Conservation (phyloP, 1,140 invertebrate species). For the Diabrotica undecimpunctata region DNA sequence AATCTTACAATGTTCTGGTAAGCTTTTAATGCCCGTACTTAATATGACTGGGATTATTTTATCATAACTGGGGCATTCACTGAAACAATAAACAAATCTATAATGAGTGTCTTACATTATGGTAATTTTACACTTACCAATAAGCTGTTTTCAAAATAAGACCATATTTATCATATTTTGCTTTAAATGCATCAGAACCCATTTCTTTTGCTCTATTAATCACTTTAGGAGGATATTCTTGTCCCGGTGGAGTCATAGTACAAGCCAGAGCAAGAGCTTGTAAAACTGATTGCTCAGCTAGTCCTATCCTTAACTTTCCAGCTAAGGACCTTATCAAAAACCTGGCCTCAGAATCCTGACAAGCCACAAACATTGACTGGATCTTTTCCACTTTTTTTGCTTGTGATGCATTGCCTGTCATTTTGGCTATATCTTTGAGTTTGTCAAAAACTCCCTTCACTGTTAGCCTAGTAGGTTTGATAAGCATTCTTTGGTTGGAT, state of each 20-base stretch:
- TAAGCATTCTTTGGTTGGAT: slow-evolving; percentile 86
- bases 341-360: slow-evolving; percentile 83
- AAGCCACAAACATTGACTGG: slow-evolving; percentile 88
- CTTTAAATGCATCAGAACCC: slow-evolving; percentile 72
- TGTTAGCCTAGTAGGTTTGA: slow-evolving; percentile 65
- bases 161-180: slow-evolving; percentile 71
- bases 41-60: slow-evolving; percentile 78
- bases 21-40: slow-evolving; percentile 71
- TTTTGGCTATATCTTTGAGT: slow-evolving; percentile 84
- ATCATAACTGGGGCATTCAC: slow-evolving; percentile 96
- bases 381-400: slow-evolving; percentile 91
- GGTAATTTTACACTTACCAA: slow-evolving; percentile 56
- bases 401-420: slow-evolving; percentile 69
- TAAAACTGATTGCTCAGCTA: slow-evolving; percentile 95
- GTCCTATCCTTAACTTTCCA: slow-evolving; percentile 92
- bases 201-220: slow-evolving; percentile 61
- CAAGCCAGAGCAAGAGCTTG: slow-evolving; percentile 87
- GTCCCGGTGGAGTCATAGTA: slow-evolving; percentile 63
- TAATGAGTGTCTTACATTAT: slow-evolving; percentile 9
- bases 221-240: slow-evolving; percentile 64
- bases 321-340: slow-evolving; percentile 89
- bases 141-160: slow-evolving; percentile 90
- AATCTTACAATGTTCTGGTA: slow-evolving; percentile 82
- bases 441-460: slow-evolving; percentile 76
- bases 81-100: slow-evolving; percentile 45